Base-by-base conservation (phyloP, 35 echinoderm and acorn worm genomes). In the Nesometra sesokonis region DNA sequence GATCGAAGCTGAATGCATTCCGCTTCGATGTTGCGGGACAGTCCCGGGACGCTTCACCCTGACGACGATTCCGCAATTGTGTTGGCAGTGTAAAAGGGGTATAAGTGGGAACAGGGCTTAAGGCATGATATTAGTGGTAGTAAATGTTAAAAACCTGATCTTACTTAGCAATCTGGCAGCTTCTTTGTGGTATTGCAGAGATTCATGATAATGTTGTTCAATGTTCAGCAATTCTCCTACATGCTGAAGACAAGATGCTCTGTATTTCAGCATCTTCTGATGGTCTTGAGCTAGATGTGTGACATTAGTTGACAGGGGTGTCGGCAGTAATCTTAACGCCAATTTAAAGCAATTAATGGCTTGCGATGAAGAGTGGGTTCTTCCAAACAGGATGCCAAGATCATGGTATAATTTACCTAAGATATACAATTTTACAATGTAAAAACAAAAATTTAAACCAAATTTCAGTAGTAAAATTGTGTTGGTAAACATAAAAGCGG, bases 351-450 rank as follows among this genome's bases (percentile, higher is more conserved):
- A 83, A 35, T 83, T 15, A 9, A 83, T 31, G 19, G 81, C 81
- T 27, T 38, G 9, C 15, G 33, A 37, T 35, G 37, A 37, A n/a
- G 13, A 3, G 3, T 13, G 11, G 9, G 37, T 30, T 38, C 37
- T 35, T 30, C 34, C 81, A 83, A 37, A 83, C 38, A 35, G 17
- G 9, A 83, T 35, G 21, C 81, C 81, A 36, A 83, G n/a, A 34
- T 83, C 81, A 39, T 83, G 81, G 35, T 83, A 83, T 11, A 83
- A 17, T 83, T 83, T 83, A 23, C 81, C 81, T 83, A 29, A 5
- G 38, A 83, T n/a, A n/a, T n/a, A n/a, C n/a, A n/a, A n/a, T n/a
- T n/a, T n/a, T n/a, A n/a, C n/a, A n/a, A n/a, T n/a, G n/a, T n/a
- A n/a, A n/a, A n/a, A n/a, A n/a, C n/a, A n/a, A n/a, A n/a, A n/a